Conservation (phyloP, 30 jellyfish, hydroid and myxozoan genomes). For the Cassiopea xamachana region DNA sequence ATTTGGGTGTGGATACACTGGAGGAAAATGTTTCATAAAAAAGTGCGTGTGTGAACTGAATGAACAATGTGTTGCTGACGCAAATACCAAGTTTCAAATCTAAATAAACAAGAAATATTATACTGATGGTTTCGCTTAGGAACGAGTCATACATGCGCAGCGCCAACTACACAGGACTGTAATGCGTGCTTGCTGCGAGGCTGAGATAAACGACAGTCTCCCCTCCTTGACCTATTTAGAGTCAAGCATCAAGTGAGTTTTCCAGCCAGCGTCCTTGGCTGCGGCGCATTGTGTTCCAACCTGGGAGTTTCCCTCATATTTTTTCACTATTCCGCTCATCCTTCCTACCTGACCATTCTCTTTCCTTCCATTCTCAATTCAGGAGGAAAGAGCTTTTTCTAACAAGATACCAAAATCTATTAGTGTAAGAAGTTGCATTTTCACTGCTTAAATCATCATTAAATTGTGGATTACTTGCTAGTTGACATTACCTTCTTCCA, state of each 20-base stretch:
- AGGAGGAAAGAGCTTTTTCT: no score
- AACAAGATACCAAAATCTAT: no score
- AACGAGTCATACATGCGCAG: no score
- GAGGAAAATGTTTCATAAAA: no score
- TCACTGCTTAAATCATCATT: not conserved
- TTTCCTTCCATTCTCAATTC: not conserved
- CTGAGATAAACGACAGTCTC: no score
- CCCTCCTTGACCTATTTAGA: not conserved
- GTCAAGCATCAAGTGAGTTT: slow-evolving; percentile 61
- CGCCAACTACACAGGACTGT: no score
- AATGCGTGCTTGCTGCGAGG: no score
- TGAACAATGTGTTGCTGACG: no score
- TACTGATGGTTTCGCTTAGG: no score
- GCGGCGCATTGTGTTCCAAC: slow-evolving; percentile 55
- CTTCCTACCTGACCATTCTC: not conserved
- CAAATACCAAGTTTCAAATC: no score
- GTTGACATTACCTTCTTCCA: slow-evolving; percentile 20
- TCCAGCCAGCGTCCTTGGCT: slow-evolving; percentile 49
- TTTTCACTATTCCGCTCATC: not conserved
- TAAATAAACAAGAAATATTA: no score
- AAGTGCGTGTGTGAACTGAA: not conserved
- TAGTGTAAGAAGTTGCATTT: not conserved
- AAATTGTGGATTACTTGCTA: slow-evolving; percentile 20
- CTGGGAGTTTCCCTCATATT: not conserved
- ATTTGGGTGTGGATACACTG: no score